phyloP scores from a whole-genome alignment of 2,888 invertebrate genomes.

The Sinopyrophorus schimmeli region DNA sequence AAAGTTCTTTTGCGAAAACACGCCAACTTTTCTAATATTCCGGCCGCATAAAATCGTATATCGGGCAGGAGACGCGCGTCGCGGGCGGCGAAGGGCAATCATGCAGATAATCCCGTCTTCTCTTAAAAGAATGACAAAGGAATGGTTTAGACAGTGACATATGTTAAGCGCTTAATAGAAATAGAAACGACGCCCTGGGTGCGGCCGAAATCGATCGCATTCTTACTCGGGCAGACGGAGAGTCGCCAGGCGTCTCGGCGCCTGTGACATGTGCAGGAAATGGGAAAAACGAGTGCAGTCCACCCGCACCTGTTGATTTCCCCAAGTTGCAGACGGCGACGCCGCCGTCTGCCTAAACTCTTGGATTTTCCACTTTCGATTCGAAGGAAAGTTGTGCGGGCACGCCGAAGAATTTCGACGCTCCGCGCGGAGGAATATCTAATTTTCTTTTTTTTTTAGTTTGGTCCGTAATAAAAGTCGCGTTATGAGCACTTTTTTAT shows the following conservation, averaged over 20 bases:
- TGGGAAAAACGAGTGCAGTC: slow-evolving; percentile 33
- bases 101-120: neutral
- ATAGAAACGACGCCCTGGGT: slow-evolving; percentile 28
- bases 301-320: slow-evolving; percentile 39
- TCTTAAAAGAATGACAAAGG: neutral
- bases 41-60: too few relatives aligned
- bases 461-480: neutral
- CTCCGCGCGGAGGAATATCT: neutral
- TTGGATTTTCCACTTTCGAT: neutral
- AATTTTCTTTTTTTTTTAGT: neutral
- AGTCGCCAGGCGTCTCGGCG: slow-evolving; percentile 39
- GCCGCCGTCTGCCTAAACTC: neutral
- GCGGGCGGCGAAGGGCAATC: too few relatives aligned
- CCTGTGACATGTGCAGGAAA: slow-evolving; percentile 32
- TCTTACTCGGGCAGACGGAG: slow-evolving; percentile 39
- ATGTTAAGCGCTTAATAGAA: slow-evolving; percentile 18
- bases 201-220: slow-evolving; percentile 40
- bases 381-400: too few relatives aligned
- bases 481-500: neutral
- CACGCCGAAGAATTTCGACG: too few relatives aligned
- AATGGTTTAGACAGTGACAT: slow-evolving; percentile 11
- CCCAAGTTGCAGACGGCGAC: neutral
- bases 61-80: too few relatives aligned
- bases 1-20: too few relatives aligned
- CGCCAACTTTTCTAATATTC: too few relatives aligned